These are phyloP conservation scores for Tetheella fluctuosa DNA, from an alignment of 2,888 invertebrate genomes.

Conservation along the genomic window DNA sequence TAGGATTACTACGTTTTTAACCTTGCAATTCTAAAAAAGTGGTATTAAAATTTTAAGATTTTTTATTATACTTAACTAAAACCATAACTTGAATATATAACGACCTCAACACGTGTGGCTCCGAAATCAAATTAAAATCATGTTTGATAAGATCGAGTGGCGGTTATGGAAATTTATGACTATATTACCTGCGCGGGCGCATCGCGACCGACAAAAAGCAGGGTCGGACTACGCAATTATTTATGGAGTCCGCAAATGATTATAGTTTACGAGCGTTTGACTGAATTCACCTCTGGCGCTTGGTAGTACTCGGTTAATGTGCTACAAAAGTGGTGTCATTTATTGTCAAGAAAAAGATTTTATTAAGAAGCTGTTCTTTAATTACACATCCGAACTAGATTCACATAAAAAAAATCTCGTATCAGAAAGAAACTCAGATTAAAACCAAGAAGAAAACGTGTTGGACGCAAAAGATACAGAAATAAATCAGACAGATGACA, in stretches of 20 bases:
- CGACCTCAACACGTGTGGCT: constrained; percentile 81
- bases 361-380: constrained; percentile 22
- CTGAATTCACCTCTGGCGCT: constrained; percentile 69
- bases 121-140: constrained; percentile 84
- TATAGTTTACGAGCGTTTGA: constrained; percentile 79
- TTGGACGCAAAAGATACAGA: constrained; percentile 80
- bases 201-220: constrained; percentile 76
- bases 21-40: neutral
- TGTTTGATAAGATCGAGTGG: constrained; percentile 84
- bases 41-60: constrained; percentile 10
- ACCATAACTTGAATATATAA: constrained; percentile 73
- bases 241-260: constrained; percentile 81
- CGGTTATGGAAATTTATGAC: constrained; percentile 85
- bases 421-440: constrained; percentile 37
- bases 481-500: constrained; percentile 85
- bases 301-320: constrained; percentile 37
- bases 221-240: constrained; percentile 78
- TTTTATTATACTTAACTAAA: constrained; percentile 56
- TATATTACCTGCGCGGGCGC: constrained; percentile 83
- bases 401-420: neutral
- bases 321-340: constrained; percentile 44
- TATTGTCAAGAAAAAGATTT: constrained; percentile 22
- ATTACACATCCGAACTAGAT: constrained; percentile 3
- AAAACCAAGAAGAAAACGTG: constrained; percentile 74
- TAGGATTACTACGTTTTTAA: constrained; percentile 2